Percentiles rank a stretch among this genome's conserved stretches.
phyloP scores from a whole-genome alignment of 2,888 invertebrate species.

The Stratiomys singularior region DNA sequence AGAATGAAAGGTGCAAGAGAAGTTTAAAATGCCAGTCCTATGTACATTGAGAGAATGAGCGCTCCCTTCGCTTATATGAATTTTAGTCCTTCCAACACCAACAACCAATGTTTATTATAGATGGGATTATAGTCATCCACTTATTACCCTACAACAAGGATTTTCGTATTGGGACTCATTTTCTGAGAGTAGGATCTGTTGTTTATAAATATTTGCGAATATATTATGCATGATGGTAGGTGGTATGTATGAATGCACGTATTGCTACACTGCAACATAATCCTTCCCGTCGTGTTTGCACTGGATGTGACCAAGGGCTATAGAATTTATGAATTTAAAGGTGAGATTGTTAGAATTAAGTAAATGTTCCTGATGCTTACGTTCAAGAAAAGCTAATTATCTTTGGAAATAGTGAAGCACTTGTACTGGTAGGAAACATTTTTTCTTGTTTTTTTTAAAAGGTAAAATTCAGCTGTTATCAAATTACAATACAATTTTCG shows the following conservation, averaged over 20 bases:
- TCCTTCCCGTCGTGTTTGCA: background rate
- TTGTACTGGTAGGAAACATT: no score
- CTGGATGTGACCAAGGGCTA: background rate
- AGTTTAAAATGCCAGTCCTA: conserved; percentile 3
- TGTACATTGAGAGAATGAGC: background rate
- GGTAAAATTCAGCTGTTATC: no score
- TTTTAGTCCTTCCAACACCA: conserved; percentile 7
- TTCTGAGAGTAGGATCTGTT: conserved; percentile 45
- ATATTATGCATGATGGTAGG: conserved; percentile 12
- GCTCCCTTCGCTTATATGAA: background rate
- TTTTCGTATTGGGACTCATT: conserved; percentile 50
- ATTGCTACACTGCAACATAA: background rate
- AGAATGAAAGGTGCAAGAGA: conserved; percentile 20
- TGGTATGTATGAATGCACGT: background rate
- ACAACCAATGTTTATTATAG: conserved; percentile 32
- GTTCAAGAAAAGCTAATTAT: no score
- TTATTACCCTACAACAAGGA: conserved; percentile 43
- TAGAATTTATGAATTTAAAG: background rate
- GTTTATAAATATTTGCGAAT: conserved; percentile 49
- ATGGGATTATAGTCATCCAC: conserved; percentile 38
- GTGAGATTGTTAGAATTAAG: background rate
- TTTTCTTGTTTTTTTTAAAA: no score
- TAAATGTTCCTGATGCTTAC: no score
- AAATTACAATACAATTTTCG: no score
- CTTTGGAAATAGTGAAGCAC: no score